These are phyloP conservation scores for Halictus rubicundus DNA, from an alignment of 1,140 invertebrate genomes.

Conservation along the genomic window DNA sequence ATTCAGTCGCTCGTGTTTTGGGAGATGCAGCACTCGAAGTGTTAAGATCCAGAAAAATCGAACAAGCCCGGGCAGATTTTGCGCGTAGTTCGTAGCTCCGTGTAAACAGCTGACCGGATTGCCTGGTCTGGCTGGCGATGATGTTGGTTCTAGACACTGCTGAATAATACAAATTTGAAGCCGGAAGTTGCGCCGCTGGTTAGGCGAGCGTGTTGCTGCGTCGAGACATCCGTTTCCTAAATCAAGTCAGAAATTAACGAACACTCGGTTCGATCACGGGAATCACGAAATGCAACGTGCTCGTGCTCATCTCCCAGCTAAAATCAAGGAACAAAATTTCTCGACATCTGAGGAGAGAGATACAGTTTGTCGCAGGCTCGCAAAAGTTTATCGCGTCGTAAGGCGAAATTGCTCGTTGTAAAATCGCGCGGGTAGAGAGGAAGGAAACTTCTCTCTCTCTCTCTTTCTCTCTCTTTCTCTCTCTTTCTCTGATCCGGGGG, in stretches of 20 bases:
- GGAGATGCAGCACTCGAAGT: too few relatives aligned
- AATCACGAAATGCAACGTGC: too few relatives aligned
- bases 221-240: too few relatives aligned
- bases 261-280: too few relatives aligned
- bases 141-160: conserved; percentile 45
- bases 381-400: conserved; percentile 71
- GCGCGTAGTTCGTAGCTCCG: background rate
- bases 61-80: too few relatives aligned
- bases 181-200: background rate
- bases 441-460: conserved; percentile 36
- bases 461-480: too few relatives aligned
- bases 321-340: too few relatives aligned
- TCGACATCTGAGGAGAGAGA: too few relatives aligned
- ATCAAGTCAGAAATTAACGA: background rate
- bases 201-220: too few relatives aligned
- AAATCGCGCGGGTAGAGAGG: conserved; percentile 56
- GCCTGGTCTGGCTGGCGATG: conserved; percentile 18
- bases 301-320: too few relatives aligned
- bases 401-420: conserved; percentile 70
- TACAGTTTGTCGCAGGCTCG: background rate
- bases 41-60: too few relatives aligned
- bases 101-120: conserved; percentile 55
- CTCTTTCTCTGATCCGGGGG: background rate
- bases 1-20: too few relatives aligned
- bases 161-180: conserved; percentile 13